A percentile compares a stretch with the other conserved stretches of the same genome.
Conservation (phyloP, 2,797 vertebrate genomes). For the Valencia hispanica region DNA sequence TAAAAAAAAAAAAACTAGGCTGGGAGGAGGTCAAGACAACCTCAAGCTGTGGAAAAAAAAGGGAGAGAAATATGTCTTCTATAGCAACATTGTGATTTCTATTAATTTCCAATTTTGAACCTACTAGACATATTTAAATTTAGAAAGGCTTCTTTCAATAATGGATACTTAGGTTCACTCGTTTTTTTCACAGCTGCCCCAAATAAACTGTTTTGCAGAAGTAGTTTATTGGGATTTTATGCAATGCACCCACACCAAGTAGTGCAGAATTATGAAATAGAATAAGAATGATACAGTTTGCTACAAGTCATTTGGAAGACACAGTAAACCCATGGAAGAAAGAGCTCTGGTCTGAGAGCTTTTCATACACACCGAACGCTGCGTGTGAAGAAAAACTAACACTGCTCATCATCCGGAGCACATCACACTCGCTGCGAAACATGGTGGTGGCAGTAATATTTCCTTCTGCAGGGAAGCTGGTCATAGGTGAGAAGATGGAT, state of each 20-base stretch:
- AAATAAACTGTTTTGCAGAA: not conserved
- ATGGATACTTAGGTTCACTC: not conserved
- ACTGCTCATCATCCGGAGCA: not conserved
- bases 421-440: not conserved
- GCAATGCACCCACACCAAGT: not conserved
- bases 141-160: not conserved
- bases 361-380: not conserved
- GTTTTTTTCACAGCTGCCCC: not conserved
- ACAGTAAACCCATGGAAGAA: not conserved
- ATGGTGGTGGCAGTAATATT: not conserved
- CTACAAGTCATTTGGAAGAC: too few relatives aligned
- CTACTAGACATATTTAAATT: not conserved
- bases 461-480: not conserved
- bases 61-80: constrained; percentile 2
- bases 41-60: constrained; percentile 49
- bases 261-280: not conserved
- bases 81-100: constrained; percentile 10
- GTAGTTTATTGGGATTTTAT: not conserved
- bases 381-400: not conserved
- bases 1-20: constrained; percentile 53
- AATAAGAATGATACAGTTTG: not conserved
- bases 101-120: not conserved
- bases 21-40: constrained; percentile 58
- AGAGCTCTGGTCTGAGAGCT: not conserved
- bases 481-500: too few relatives aligned